phyloP scores from a whole-genome alignment of 1,140 invertebrate species.

The Scaptomyza montana region DNA sequence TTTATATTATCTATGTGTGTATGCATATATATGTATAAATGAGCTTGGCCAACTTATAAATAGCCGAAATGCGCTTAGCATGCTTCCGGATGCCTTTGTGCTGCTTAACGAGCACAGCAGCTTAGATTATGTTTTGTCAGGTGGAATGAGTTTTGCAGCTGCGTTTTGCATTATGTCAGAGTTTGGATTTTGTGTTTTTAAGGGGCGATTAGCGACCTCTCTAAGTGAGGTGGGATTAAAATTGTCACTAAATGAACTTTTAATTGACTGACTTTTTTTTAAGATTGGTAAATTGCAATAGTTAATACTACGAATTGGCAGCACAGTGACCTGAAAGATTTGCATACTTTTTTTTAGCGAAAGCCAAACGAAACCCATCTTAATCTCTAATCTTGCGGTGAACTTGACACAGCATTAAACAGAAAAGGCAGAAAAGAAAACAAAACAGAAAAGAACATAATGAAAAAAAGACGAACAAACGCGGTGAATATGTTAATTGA shows the following conservation, averaged over 20 bases:
- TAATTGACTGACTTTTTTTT: no score
- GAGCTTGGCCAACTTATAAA: conserved; percentile 2
- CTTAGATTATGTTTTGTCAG: conserved; percentile 17
- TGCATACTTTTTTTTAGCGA: no score
- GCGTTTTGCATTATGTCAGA: conserved; percentile 2
- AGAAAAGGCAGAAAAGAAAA: background rate
- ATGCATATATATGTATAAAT: background rate
- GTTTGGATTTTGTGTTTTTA: no score
- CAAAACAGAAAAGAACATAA: background rate
- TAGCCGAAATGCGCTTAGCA: conserved; percentile 37
- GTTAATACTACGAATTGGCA: no score
- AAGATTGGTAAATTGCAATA: no score
- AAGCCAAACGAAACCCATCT: background rate
- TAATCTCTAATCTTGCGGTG: conserved; percentile 21
- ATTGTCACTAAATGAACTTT: no score
- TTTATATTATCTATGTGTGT: conserved; percentile 2
- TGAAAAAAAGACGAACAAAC: conserved; percentile 19
- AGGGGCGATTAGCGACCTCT: no score
- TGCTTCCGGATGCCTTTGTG: conserved; percentile 35
- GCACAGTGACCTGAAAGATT: no score
- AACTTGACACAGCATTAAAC: conserved; percentile 45
- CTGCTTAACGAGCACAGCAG: conserved; percentile 17
- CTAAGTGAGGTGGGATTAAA: no score
- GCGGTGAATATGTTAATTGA: conserved; percentile 34
- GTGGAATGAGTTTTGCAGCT: conserved; percentile 13